Evolutionary conservation across 2,113 vertebrate genomes (phyloP).

Genomic region (Macroglossus sobrinus): DNA sequence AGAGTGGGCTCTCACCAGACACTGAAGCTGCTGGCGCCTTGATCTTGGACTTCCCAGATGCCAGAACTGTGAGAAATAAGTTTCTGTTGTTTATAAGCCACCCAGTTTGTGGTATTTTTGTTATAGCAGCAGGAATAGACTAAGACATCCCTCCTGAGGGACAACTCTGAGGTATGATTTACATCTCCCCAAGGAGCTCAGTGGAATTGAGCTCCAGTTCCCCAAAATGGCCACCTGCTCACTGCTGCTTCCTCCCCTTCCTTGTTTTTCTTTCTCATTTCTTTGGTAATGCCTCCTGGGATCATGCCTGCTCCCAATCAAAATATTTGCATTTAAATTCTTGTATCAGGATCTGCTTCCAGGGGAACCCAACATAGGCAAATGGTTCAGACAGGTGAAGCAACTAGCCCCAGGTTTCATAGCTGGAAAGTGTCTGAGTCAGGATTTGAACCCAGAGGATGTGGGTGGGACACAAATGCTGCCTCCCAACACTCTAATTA

Average conservation of each 20-base stretch:
- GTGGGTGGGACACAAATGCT: fast-evolving
- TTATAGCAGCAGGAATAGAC: not conserved
- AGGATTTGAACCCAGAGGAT: not conserved
- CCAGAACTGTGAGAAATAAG: not conserved
- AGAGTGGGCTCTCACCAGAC: not conserved
- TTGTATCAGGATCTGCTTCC: not conserved
- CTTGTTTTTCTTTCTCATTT: not conserved
- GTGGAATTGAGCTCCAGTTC: not conserved
- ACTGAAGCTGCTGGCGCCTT: not conserved
- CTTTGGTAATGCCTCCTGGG: not conserved
- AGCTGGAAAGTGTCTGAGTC: not conserved
- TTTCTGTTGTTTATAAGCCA: not conserved
- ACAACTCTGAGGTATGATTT: not conserved
- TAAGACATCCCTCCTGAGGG: not conserved
- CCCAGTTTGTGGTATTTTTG: not conserved
- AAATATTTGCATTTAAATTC: not conserved
- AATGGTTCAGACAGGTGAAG: not conserved
- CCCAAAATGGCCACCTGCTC: not conserved
- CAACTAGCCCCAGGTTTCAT: not conserved
- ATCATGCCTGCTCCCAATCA: too few relatives aligned
- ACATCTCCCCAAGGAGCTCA: not conserved
- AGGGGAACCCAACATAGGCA: not conserved
- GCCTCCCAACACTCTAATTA: too few relatives aligned
- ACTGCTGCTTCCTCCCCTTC: not conserved
- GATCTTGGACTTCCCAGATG: not conserved